Evolutionary conservation across 2,113 vertebrate genomes (phyloP).

Genomic region (Loxodonta africana): DNA sequence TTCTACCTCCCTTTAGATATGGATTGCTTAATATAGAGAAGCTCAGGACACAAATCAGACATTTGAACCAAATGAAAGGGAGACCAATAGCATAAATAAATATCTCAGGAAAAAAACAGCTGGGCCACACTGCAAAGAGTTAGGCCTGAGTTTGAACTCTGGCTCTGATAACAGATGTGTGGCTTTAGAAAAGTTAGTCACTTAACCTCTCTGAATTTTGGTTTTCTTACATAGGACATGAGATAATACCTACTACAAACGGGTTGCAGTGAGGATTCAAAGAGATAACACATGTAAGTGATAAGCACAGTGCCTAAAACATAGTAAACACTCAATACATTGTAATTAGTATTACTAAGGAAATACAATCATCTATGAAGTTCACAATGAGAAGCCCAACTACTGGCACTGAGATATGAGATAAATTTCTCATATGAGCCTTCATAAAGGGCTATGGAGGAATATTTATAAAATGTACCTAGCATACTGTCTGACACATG

Average conservation of each 20-base stretch:
- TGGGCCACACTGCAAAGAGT: not conserved
- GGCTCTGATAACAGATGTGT: not conserved
- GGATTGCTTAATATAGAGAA: slow-evolving; percentile 57
- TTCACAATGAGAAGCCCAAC: slow-evolving; percentile 16
- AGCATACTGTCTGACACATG: slow-evolving; percentile 10
- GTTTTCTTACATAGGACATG: slow-evolving; percentile 42
- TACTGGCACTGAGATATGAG: slow-evolving; percentile 18
- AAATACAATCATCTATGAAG: slow-evolving; percentile 44
- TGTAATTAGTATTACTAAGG: not conserved
- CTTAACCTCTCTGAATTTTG: slow-evolving; percentile 46
- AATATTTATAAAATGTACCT: not conserved
- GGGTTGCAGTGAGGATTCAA: not conserved
- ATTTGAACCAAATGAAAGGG: slow-evolving; percentile 48
- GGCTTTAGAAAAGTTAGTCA: slow-evolving; percentile 57
- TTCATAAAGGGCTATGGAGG: not conserved
- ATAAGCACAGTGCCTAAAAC: not conserved
- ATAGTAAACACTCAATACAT: not conserved
- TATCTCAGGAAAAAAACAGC: slow-evolving; percentile 43
- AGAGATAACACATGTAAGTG: slow-evolving; percentile 23
- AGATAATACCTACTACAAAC: slow-evolving; percentile 9
- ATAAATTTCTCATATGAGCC: not conserved
- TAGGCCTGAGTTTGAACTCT: slow-evolving; percentile 49
- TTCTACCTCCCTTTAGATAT: not conserved
- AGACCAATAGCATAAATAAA: slow-evolving; percentile 21
- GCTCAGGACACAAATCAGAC: not conserved